A percentile compares a stretch with the other conserved stretches of the same genome.
Conservation (phyloP, 2,888 invertebrate species). For the Teleiodes luculella region DNA sequence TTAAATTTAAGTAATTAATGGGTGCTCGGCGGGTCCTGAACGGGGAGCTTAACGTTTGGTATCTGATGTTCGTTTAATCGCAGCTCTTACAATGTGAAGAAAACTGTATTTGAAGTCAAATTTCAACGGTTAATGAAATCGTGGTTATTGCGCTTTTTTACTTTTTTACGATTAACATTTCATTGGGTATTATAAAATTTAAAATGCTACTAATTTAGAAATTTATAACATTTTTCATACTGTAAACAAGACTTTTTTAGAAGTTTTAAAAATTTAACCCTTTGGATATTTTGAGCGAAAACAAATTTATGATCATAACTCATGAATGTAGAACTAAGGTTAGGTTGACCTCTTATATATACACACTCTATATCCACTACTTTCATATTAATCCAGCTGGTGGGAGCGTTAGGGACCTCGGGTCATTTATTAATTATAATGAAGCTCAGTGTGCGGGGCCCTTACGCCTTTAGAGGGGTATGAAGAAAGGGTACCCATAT, state of each 20-base stretch:
- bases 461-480: slow-evolving; percentile 47
- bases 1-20: slow-evolving; percentile 79
- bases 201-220: too few relatives aligned
- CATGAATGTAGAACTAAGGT: neutral
- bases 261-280: too few relatives aligned
- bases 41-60: slow-evolving; percentile 25
- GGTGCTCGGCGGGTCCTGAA: slow-evolving; percentile 35
- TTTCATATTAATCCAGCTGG: slow-evolving; percentile 49
- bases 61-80: slow-evolving; percentile 18
- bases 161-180: too few relatives aligned
- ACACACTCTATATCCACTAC: slow-evolving; percentile 37
- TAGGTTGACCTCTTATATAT: slow-evolving; percentile 4
- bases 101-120: too few relatives aligned
- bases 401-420: slow-evolving; percentile 44
- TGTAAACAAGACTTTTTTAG: too few relatives aligned
- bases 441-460: slow-evolving; percentile 50
- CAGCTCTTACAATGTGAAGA: slow-evolving; percentile 12
- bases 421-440: slow-evolving; percentile 78
- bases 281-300: too few relatives aligned
- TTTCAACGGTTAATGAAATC: too few relatives aligned
- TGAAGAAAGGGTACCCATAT: slow-evolving; percentile 72
- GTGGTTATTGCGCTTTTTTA: too few relatives aligned
- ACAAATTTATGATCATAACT: too few relatives aligned
- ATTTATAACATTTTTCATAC: too few relatives aligned
- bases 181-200: too few relatives aligned